These are phyloP conservation scores for Eumeta japonica DNA, from an alignment of 1,140 invertebrate species.

Conservation along the genomic window DNA sequence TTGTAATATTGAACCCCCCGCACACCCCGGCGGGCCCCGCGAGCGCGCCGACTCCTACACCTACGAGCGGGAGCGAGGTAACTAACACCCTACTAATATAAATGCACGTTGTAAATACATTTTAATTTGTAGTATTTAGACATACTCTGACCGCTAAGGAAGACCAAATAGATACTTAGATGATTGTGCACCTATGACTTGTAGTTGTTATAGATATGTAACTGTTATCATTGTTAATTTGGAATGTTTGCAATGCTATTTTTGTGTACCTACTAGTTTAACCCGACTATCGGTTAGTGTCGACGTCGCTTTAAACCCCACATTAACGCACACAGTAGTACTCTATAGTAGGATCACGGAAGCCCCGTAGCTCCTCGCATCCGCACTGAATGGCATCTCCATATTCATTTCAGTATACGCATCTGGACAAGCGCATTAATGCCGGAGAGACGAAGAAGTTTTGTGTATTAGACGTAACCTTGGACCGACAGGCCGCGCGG, in stretches of 20 bases:
- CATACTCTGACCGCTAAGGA: too few species aligned
- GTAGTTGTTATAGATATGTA: not conserved
- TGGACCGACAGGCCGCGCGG: constrained; percentile 25
- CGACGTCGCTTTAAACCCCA: too few species aligned
- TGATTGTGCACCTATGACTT: too few species aligned
- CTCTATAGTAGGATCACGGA: too few species aligned
- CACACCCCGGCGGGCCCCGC: constrained; percentile 38
- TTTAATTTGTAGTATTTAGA: constrained; percentile 12
- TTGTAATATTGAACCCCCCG: constrained; percentile 40
- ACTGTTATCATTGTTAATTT: too few species aligned
- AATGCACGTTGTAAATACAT: not conserved
- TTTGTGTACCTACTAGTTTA: constrained; percentile 1
- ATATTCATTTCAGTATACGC: constrained; percentile 53
- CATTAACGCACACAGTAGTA: too few species aligned
- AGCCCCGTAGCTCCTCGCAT: not conserved
- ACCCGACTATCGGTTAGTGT: too few species aligned
- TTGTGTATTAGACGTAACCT: constrained; percentile 39
- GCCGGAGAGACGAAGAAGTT: constrained; percentile 31
- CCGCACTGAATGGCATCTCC: constrained; percentile 9
- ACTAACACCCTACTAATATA: constrained; percentile 13
- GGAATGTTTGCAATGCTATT: constrained; percentile 3
- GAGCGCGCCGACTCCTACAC: constrained; percentile 45
- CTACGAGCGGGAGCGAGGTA: constrained; percentile 50
- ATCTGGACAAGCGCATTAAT: constrained; percentile 50
- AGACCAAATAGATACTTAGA: too few species aligned